Base-by-base conservation (phyloP, 2,797 vertebrate species). In the Lemur catta region DNA sequence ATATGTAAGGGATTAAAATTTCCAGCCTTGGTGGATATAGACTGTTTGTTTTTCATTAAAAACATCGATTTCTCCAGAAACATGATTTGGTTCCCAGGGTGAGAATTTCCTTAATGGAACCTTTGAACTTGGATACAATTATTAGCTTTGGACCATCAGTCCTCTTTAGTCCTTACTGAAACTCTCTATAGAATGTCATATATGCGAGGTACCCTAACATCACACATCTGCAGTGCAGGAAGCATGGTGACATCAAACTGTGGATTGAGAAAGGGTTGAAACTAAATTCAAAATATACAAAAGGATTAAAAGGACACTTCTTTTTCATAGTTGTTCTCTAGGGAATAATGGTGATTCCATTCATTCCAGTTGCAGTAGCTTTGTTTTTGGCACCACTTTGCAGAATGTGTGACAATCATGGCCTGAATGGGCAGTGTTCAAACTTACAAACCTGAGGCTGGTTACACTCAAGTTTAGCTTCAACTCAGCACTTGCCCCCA, bases 201-300 rank as follows among this genome's bases (percentile, higher is more conserved):
- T 1, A 1, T 22, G 0, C 30, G 4, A 48, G 55, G 8, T 3
- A 26, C 7, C 35, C 28, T 59, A 14, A 9, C 11, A 13, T 41
- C 35, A 50, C 8, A 6, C 4, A 6, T 11, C n/a, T 67, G 2
- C 8, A 35, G n/a, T 13, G 8, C 33, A 43, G 22, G 63, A 38
- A 76, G 22, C 26, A 57, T 2, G 1, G 24, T 1, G 17, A 50
- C 33, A 52, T 35, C 63, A 43, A 57, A 63, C 6, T n/a, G 4
- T 57, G n/a, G 10, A 26, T 28, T 38, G 67, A 65, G 6, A 24
- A 48, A 79, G n/a, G 26, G 43, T 41, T 38, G 50, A 95, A 78
- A 93, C 4, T 2, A 61, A 43, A 4, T 43, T 55, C 18, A 65
- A 76, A 67, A 7, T 52, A 14, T 0, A 38, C 9, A 4, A 24